phyloP scores from a whole-genome alignment of 2,113 vertebrate species.

The Catharus minimus region DNA sequence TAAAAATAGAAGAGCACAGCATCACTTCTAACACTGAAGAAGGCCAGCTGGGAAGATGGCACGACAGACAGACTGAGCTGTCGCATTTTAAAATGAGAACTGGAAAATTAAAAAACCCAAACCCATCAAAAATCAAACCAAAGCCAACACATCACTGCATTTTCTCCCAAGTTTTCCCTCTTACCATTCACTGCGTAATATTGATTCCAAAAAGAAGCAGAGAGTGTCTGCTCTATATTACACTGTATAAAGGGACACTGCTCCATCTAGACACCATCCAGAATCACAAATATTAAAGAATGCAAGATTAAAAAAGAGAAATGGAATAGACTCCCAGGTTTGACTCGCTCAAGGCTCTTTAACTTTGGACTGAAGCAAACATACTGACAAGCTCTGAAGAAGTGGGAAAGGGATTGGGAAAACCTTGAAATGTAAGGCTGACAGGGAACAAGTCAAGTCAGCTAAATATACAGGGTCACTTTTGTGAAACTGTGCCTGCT shows the following conservation, averaged over 20 bases:
- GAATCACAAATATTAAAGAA: not conserved
- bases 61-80: not conserved
- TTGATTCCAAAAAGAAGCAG: not conserved
- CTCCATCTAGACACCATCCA: not conserved
- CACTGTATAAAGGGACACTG: not conserved
- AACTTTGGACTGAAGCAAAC: not conserved
- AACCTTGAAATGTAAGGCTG: not conserved
- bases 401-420: not conserved
- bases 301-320: not conserved
- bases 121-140: not conserved
- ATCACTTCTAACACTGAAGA: not conserved
- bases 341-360: not conserved
- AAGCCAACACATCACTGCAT: not conserved
- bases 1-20: conserved; percentile 16
- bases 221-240: not conserved
- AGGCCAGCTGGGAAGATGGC: not conserved
- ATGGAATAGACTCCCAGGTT: not conserved
- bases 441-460: not conserved
- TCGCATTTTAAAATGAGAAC: not conserved
- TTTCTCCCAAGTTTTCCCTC: not conserved
- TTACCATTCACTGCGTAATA: not conserved
- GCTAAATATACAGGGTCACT: not conserved
- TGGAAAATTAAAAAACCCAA: not conserved
- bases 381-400: not conserved
- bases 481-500: conserved; percentile 15